These are phyloP conservation scores for Caerostris extrusa DNA, from an alignment of 1,140 invertebrate species.

Conservation along the genomic window DNA sequence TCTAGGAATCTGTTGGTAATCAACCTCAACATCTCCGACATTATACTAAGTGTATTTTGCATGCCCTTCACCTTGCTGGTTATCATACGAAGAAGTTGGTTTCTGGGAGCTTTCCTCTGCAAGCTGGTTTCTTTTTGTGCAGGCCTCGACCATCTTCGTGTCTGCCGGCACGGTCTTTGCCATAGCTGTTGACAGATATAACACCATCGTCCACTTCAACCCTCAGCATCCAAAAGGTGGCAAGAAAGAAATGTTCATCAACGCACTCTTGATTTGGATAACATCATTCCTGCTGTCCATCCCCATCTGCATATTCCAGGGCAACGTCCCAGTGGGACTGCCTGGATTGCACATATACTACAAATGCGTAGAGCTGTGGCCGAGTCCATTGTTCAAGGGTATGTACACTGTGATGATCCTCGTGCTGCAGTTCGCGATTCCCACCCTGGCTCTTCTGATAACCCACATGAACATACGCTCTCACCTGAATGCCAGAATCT, in stretches of 20 bases:
- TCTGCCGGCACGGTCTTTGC: constrained; percentile 85
- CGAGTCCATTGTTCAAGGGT: constrained; percentile 81
- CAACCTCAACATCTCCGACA: constrained; percentile 85
- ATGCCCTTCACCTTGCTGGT: constrained; percentile 85
- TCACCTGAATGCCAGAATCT: constrained; percentile 80
- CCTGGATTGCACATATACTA: constrained; percentile 81
- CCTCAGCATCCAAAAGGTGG: constrained; percentile 54
- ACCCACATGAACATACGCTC: constrained; percentile 84
- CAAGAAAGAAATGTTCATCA: constrained; percentile 41
- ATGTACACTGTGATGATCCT: constrained; percentile 83
- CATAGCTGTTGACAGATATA: constrained; percentile 84
- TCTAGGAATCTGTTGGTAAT: constrained; percentile 80
- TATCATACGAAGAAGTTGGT: constrained; percentile 80
- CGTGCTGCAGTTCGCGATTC: constrained; percentile 84
- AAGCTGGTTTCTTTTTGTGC: constrained; percentile 83
- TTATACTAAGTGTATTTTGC: constrained; percentile 84
- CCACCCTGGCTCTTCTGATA: constrained; percentile 83
- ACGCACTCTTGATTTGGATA: constrained; percentile 83
- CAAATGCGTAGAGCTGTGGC: constrained; percentile 82
- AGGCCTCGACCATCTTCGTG: constrained; percentile 85
- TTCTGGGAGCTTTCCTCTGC: too few relatives aligned
- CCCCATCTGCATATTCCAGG: constrained; percentile 83
- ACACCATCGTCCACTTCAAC: constrained; percentile 63
- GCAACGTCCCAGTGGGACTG: constrained; percentile 81
- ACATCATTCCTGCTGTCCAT: constrained; percentile 83